Conservation (phyloP, 2,797 vertebrate genomes). For the Triplophysa bombifrons region DNA sequence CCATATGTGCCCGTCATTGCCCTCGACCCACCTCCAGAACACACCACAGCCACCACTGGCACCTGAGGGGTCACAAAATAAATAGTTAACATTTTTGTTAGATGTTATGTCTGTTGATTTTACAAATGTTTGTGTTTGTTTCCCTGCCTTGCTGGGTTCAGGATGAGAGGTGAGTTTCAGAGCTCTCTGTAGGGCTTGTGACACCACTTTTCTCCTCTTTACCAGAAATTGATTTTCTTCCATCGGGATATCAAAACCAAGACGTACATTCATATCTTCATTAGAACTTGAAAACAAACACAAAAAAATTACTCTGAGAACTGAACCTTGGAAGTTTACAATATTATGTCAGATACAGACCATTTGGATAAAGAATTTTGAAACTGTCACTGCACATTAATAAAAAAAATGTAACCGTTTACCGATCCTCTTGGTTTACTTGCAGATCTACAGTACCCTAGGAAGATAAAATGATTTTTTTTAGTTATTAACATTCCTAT, state of each 20-base stretch:
- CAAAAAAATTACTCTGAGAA: neutral
- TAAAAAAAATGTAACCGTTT: slow-evolving; percentile 26
- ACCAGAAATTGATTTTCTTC: slow-evolving; percentile 79
- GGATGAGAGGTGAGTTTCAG: slow-evolving; percentile 71
- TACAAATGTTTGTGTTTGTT: neutral
- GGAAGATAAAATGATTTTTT: slow-evolving; percentile 39
- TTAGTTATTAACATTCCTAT: neutral
- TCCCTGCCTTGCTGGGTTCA: slow-evolving; percentile 70
- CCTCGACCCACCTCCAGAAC: slow-evolving; percentile 83
- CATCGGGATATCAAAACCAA: slow-evolving; percentile 81
- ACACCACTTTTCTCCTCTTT: slow-evolving; percentile 75
- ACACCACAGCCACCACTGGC: slow-evolving; percentile 79
- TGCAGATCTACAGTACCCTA: slow-evolving; percentile 76
- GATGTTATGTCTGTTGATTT: neutral
- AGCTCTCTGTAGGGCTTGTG: slow-evolving; percentile 70
- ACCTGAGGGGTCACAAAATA: slow-evolving; percentile 69
- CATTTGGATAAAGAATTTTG: neutral
- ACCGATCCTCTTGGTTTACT: slow-evolving; percentile 78
- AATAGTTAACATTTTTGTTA: neutral
- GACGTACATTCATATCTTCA: slow-evolving; percentile 75
- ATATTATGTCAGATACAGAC: neutral
- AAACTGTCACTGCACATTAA: neutral
- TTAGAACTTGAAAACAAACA: slow-evolving; percentile 63
- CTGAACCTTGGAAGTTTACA: neutral
- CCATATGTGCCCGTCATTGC: slow-evolving; percentile 82